Evolutionary conservation across 2,888 invertebrate genomes (phyloP).

Genomic region (Trichopoda pennipes): DNA sequence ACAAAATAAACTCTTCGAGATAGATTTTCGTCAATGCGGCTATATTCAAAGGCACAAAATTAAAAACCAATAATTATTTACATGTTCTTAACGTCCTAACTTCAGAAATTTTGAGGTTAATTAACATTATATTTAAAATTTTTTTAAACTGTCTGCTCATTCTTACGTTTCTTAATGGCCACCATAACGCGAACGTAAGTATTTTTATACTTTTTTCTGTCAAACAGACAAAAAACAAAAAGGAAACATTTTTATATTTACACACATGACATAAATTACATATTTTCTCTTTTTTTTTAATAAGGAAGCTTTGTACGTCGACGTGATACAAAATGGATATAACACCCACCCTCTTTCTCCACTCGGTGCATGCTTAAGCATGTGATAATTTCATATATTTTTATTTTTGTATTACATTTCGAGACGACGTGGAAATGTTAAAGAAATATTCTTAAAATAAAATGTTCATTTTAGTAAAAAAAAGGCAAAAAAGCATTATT

Average conservation of each 20-base stretch:
- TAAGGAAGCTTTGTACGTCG: conserved; percentile 24
- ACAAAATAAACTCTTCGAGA: too few species aligned
- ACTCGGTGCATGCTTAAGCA: conserved; percentile 43
- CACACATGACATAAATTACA: conserved; percentile 38
- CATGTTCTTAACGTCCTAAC: too few species aligned
- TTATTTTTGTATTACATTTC: conserved; percentile 12
- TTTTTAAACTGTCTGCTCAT: neutral
- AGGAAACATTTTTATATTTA: neutral
- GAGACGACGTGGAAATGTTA: neutral
- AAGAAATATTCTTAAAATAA: conserved; percentile 48
- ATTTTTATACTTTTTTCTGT: neutral
- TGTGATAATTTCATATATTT: conserved; percentile 45
- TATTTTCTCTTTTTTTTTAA: conserved; percentile 7
- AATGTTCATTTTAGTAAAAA: conserved; percentile 25
- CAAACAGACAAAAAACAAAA: too few species aligned
- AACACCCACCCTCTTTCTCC: conserved; percentile 20
- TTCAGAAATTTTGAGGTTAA: conserved; percentile 36
- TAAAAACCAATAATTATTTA: too few species aligned
- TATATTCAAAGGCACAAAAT: too few species aligned
- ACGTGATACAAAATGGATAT: conserved; percentile 12
- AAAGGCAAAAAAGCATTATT: conserved; percentile 6
- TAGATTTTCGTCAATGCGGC: too few species aligned
- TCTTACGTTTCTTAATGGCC: conserved; percentile 9
- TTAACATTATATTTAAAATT: neutral
- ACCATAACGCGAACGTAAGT: neutral